A percentile compares a stretch with the other conserved stretches of the same genome.
Conservation (phyloP, 2,113 vertebrate species). For the Lasiurus cinereus region DNA sequence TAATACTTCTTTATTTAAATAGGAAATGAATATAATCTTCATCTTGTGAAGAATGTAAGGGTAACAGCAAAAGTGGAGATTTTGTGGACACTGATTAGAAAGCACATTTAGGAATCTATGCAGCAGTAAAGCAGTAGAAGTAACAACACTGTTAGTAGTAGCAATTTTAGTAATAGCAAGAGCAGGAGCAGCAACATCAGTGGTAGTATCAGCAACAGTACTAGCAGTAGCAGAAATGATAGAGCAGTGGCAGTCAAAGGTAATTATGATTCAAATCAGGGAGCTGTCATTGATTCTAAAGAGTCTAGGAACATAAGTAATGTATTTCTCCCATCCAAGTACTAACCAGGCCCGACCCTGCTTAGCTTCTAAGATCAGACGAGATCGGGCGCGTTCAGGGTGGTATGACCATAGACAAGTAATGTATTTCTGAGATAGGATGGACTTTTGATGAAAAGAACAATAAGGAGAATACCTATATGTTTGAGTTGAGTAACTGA, state of each 20-base stretch:
- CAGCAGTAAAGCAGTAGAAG: too few relatives aligned
- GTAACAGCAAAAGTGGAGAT: too few relatives aligned
- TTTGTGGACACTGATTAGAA: background rate
- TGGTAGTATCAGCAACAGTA: background rate
- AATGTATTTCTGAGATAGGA: background rate
- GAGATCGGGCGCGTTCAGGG: too few relatives aligned
- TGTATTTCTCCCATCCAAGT: too few relatives aligned
- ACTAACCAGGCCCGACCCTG: too few relatives aligned
- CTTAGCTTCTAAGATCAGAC: too few relatives aligned
- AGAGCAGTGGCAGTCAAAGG: background rate
- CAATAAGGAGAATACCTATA: background rate
- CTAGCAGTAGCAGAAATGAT: accelerated
- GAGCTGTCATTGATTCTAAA: background rate
- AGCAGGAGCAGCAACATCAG: background rate
- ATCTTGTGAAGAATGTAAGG: background rate
- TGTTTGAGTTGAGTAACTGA: background rate
- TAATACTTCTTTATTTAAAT: background rate
- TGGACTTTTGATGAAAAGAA: background rate
- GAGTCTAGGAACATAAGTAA: background rate
- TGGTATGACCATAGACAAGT: background rate
- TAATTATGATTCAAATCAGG: background rate
- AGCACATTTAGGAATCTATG: background rate
- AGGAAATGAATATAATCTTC: background rate
- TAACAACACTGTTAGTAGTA: too few relatives aligned
- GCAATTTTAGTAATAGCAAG: too few relatives aligned